Percentiles rank a stretch among this genome's conserved stretches.
Evolutionary conservation across 2,797 vertebrate species (phyloP).

Genomic region (Menidia menidia): DNA sequence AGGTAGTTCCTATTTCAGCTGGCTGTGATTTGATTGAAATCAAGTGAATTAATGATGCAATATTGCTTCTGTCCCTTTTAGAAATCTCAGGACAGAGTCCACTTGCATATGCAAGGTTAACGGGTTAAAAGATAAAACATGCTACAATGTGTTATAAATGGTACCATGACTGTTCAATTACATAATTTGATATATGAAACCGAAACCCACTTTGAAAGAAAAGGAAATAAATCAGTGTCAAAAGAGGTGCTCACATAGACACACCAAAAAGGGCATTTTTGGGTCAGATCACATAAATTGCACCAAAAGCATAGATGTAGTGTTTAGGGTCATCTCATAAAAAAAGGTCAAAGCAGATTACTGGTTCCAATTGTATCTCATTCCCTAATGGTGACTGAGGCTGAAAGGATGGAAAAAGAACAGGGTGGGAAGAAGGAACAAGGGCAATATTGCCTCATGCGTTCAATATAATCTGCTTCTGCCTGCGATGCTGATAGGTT

Average conservation of each 20-base stretch:
- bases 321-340: constrained; percentile 30
- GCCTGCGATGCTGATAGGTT: constrained; percentile 35
- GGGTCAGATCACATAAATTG: background rate
- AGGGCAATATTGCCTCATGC: background rate
- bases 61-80: constrained; percentile 12
- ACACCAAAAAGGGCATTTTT: background rate
- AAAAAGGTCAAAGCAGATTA: constrained; percentile 36
- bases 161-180: constrained; percentile 22
- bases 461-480: constrained; percentile 19
- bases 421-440: background rate
- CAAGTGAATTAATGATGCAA: background rate
- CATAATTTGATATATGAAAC: constrained; percentile 35
- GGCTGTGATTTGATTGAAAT: background rate
- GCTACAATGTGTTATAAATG: constrained; percentile 8
- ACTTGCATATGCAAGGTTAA: constrained; percentile 2
- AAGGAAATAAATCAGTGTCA: constrained; percentile 30
- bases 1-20: background rate
- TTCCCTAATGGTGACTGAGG: constrained; percentile 27
- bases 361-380: constrained; percentile 26
- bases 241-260: background rate
- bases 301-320: constrained; percentile 16
- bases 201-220: constrained; percentile 19
- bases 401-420: constrained; percentile 11
- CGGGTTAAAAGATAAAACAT: constrained; percentile 29
- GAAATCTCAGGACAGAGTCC: background rate